Conservation (phyloP, 2,797 vertebrate genomes). For the Anas bahamensis region DNA sequence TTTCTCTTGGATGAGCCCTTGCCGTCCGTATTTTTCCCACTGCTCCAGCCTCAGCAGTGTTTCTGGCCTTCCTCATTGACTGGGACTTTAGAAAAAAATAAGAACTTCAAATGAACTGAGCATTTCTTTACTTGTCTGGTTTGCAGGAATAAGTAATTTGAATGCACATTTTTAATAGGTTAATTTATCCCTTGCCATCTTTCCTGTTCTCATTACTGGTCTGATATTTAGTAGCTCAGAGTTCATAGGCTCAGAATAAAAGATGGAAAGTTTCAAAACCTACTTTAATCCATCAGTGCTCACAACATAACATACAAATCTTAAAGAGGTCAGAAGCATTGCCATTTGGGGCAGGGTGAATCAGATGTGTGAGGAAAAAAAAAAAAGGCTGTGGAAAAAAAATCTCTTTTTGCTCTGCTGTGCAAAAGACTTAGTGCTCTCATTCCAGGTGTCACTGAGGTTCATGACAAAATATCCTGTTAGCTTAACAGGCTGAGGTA, state of each 20-base stretch:
- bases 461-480: neutral
- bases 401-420: neutral
- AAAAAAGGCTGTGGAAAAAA: neutral
- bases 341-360: neutral
- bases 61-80: neutral
- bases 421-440: neutral
- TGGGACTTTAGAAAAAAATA: neutral
- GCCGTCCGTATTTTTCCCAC: neutral
- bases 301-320: neutral
- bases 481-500: accelerated
- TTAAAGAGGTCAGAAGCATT: neutral
- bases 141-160: neutral
- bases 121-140: neutral
- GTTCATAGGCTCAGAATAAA: neutral
- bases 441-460: neutral
- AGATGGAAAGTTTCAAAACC: neutral
- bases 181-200: neutral
- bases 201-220: neutral
- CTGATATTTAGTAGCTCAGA: neutral
- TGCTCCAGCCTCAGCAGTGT: neutral
- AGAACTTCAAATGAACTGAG: neutral
- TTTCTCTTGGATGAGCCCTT: neutral
- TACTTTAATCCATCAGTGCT: neutral
- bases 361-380: neutral
- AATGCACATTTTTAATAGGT: neutral